Evolutionary conservation across 2,888 invertebrate genomes (phyloP), one percentile per base, ranked within the genome.

Genomic region (Xestia c-nigrum): DNA sequence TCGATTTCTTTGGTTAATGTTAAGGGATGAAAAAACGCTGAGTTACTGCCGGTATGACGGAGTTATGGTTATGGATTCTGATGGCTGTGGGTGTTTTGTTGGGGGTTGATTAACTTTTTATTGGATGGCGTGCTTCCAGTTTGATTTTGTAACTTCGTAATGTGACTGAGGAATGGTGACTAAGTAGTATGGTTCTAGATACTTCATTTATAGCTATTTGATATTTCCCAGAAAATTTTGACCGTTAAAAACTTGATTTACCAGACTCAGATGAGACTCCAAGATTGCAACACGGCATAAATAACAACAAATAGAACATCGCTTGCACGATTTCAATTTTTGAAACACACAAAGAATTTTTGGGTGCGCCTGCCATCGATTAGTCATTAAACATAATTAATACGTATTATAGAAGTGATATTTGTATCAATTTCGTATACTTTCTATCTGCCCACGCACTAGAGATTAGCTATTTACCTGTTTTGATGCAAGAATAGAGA

Each of bases 371-470:
- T 66, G 46, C 68, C 61, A 67, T 63, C 76, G 67, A 76, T 80
- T 79, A 76, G 78, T 83, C 81, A 86, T 87, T 87, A 83, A 81
- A 81, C 67, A 83, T 86, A 85, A 87, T 87, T 87, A 87, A 87
- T 83, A 87, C 87, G 79, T 87, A 80, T 83, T 87, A 81, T 79
- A 82, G 83, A 86, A 87, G 86, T 86, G 76, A 83, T 86, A 87
- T 87, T 87, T 85, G 86, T 85, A 87, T 75, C 87, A 86, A 87
- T 85, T 87, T 87, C 47, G 74, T 83, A 76, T 77, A 84, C 88
- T 87, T 87, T 87, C 88, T 87, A 86, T 70, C 87, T 40, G 65
- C 87, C 87, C 87, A 87, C 87, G 81, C 87, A 78, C 24, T 84
- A 77, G 73, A 78, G 69, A 81, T 75, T 74, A 55, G 69, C 59